These are phyloP conservation scores for Lasioglossum oenotherae DNA, from an alignment of 2,888 invertebrate species.

Conservation along the genomic window DNA sequence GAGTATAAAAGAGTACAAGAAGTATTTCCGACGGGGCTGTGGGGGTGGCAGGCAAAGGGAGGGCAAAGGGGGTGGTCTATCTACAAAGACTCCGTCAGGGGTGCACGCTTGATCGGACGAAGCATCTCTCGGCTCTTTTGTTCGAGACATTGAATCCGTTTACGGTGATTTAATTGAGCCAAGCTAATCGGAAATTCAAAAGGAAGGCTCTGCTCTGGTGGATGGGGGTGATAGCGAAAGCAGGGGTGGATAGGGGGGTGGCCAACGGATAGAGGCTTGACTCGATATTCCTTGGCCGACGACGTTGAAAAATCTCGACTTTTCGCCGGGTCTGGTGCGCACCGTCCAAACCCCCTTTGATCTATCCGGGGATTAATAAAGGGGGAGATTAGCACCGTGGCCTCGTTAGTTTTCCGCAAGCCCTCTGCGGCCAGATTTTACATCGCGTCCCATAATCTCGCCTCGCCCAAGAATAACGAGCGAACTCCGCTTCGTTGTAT, in stretches of 20 bases:
- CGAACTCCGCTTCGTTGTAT: background rate
- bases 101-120: conserved; percentile 53
- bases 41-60: background rate
- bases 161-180: conserved; percentile 62
- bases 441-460: conserved; percentile 22
- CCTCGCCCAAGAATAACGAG: conserved; percentile 18
- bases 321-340: background rate
- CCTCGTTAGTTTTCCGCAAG: conserved; percentile 37
- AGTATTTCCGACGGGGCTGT: conserved; percentile 41
- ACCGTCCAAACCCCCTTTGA: conserved; percentile 22
- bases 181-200: conserved; percentile 54
- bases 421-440: conserved; percentile 14
- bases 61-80: background rate
- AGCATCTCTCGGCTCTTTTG: conserved; percentile 49
- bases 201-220: background rate
- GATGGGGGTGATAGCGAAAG: background rate
- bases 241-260: background rate
- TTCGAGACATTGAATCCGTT: conserved; percentile 60
- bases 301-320: conserved; percentile 40
- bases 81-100: conserved; percentile 44
- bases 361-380: conserved; percentile 30
- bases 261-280: background rate
- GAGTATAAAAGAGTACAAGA: conserved; percentile 64
- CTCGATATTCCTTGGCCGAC: conserved; percentile 20
- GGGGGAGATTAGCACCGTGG: conserved; percentile 19